Conservation (phyloP, 2,888 invertebrate genomes). For the Malthinus seriepunctatus region DNA sequence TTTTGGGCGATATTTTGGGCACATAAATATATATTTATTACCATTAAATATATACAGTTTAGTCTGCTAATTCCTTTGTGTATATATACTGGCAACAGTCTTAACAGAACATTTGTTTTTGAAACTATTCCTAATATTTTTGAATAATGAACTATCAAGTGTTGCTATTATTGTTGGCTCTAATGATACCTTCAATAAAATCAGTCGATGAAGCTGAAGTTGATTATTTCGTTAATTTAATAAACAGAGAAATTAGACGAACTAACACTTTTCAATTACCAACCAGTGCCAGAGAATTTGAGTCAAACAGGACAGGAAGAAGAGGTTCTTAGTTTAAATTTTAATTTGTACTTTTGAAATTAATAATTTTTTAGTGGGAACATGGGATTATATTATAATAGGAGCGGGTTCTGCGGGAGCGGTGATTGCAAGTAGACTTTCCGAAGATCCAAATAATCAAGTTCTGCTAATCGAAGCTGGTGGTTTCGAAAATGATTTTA, state of each 20-base stretch:
- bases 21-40: no score
- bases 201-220: background rate
- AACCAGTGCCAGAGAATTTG: background rate
- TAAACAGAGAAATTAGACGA: background rate
- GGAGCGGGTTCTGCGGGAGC: conserved; percentile 70
- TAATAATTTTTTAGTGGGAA: conserved; percentile 31
- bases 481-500: conserved; percentile 4
- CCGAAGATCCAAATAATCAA: conserved; percentile 66
- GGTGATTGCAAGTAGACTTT: conserved; percentile 66
- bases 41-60: no score
- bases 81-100: no score
- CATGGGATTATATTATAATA: conserved; percentile 69
- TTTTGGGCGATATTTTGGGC: no score
- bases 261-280: background rate
- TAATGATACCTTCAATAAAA: no score
- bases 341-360: background rate
- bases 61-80: no score
- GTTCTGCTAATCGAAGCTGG: conserved; percentile 71
- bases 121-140: no score
- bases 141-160: no score
- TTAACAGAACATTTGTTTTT: no score
- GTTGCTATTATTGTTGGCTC: no score
- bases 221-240: background rate
- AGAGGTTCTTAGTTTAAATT: background rate
- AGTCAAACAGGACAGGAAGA: background rate